These are phyloP conservation scores for Rhynchomys soricoides DNA, from an alignment of 2,113 vertebrate genomes.

Conservation along the genomic window DNA sequence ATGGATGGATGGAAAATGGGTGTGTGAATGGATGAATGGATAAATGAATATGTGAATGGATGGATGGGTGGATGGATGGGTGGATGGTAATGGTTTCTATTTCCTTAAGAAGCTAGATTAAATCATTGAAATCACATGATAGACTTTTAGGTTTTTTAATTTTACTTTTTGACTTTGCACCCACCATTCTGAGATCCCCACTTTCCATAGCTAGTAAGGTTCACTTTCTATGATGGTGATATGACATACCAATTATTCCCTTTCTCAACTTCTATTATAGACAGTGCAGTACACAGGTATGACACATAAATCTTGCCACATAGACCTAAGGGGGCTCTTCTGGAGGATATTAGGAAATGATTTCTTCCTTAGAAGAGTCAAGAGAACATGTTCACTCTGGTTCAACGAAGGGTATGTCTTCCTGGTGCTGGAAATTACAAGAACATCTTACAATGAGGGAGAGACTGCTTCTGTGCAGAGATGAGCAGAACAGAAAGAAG, in stretches of 20 bases:
- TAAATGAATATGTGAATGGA: not conserved
- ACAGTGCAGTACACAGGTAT: not conserved
- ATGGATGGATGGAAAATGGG: too few species aligned
- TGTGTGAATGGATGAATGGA: too few species aligned
- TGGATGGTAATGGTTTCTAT: not conserved
- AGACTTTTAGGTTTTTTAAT: too few species aligned
- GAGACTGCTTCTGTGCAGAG: not conserved
- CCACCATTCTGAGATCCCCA: not conserved
- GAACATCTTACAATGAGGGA: not conserved
- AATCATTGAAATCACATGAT: not conserved
- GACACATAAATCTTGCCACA: not conserved
- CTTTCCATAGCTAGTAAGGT: not conserved
- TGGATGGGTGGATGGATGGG: not conserved
- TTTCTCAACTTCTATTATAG: not conserved
- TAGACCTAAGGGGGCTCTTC: not conserved
- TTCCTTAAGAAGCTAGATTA: not conserved
- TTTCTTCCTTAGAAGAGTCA: not conserved
- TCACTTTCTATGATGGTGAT: not conserved
- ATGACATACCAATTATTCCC: not conserved
- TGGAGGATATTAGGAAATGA: not conserved
- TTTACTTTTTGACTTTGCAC: not conserved
- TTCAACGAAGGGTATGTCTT: not conserved
- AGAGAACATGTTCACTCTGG: not conserved
- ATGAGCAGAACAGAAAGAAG: not conserved
- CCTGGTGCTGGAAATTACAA: not conserved